phyloP scores from a whole-genome alignment of 2,888 invertebrate genomes.

The Caenorhabditis macrosperma region DNA sequence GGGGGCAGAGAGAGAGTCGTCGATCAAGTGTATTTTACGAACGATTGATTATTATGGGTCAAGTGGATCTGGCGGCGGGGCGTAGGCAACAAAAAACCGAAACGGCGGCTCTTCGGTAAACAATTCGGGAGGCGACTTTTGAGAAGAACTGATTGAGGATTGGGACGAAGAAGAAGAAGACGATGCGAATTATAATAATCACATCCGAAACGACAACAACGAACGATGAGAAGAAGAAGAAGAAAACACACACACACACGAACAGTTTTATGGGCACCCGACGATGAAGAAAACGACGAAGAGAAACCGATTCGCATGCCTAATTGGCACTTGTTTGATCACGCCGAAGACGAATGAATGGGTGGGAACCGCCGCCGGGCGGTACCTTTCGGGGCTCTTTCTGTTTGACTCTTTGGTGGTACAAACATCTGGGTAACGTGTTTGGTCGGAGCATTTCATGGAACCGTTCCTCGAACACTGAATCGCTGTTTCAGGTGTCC shows the following conservation, averaged over 20 bases:
- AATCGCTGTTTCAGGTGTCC: no score
- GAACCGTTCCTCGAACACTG: no score
- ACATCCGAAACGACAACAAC: conserved; percentile 19
- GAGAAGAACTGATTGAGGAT: neutral
- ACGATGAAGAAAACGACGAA: neutral
- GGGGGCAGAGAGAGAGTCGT: neutral
- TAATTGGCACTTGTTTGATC: conserved; percentile 54
- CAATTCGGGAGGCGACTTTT: no score
- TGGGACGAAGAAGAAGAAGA: neutral
- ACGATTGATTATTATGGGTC: conserved; percentile 56
- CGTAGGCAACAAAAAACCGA: neutral
- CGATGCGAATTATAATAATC: conserved; percentile 26
- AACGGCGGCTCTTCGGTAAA: conserved; percentile 14
- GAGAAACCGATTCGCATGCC: conserved; percentile 30
- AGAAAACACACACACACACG: conserved; percentile 20
- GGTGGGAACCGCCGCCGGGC: neutral
- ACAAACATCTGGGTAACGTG: no score
- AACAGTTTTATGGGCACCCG: conserved; percentile 38
- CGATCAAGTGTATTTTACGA: conserved; percentile 41
- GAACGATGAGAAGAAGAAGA: conserved; percentile 4
- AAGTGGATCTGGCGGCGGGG: conserved; percentile 41
- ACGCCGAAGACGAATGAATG: neutral
- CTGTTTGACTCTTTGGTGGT: no score
- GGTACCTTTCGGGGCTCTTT: neutral
- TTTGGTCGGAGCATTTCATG: no score